Evolutionary conservation across 1,140 invertebrate genomes (phyloP).

Genomic region (Coenobita brevimanus): DNA sequence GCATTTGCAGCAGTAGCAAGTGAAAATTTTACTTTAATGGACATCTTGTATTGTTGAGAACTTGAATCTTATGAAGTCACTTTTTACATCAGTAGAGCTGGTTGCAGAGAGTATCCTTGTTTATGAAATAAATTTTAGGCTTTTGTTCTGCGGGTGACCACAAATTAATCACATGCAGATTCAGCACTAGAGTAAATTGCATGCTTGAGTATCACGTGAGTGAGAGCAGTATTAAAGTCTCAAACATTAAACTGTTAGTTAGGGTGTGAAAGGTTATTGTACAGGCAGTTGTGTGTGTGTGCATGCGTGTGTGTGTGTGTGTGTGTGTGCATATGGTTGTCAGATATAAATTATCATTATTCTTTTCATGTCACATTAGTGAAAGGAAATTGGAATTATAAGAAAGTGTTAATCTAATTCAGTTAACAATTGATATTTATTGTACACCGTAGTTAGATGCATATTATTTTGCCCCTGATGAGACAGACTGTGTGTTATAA

Average conservation of each 20-base stretch:
- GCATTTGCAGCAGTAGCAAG: slow-evolving; percentile 30
- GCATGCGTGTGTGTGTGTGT: slow-evolving; percentile 29
- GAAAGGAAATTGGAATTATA: slow-evolving; percentile 5
- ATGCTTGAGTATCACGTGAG: slow-evolving; percentile 40
- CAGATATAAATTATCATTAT: slow-evolving; percentile 40
- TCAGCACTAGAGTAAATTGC: slow-evolving; percentile 42
- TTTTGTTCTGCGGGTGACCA: slow-evolving; percentile 28
- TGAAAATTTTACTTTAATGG: slow-evolving; percentile 25
- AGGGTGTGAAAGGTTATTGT: slow-evolving; percentile 5
- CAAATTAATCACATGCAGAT: slow-evolving; percentile 16
- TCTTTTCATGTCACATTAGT: slow-evolving; percentile 13
- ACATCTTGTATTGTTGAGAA: slow-evolving; percentile 32
- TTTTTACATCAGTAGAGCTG: neutral
- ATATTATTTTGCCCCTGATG: slow-evolving; percentile 32
- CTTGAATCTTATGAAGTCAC: neutral
- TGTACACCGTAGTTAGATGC: slow-evolving; percentile 38
- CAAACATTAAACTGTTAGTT: slow-evolving; percentile 46
- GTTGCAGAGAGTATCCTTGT: slow-evolving; percentile 20
- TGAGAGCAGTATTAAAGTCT: slow-evolving; percentile 60
- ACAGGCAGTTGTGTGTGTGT: slow-evolving; percentile 27
- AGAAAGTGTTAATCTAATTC: slow-evolving; percentile 6
- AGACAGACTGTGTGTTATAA: slow-evolving; percentile 28
- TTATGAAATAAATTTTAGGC: slow-evolving; percentile 38
- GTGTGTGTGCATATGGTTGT: slow-evolving; percentile 37
- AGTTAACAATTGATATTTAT: slow-evolving; percentile 31